These are phyloP conservation scores for Bilobella aurantiaca DNA, from an alignment of 1,140 invertebrate genomes.

Conservation along the genomic window DNA sequence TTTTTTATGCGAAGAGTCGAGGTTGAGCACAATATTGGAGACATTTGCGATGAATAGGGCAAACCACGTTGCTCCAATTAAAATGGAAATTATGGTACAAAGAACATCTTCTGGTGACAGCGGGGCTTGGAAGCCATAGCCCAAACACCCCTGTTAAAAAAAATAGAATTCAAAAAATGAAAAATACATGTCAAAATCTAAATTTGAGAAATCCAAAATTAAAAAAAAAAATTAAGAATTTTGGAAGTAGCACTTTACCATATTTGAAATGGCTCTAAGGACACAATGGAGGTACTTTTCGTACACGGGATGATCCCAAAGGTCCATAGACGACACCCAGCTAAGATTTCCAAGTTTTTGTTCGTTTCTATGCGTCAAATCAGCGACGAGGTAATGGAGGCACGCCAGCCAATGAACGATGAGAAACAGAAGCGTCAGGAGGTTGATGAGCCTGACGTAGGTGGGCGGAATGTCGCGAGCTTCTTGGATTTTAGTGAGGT, in stretches of 20 bases:
- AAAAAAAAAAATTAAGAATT: constrained; percentile 1
- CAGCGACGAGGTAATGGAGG: constrained; percentile 17
- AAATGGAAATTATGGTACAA: constrained; percentile 17
- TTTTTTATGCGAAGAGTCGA: constrained; percentile 13
- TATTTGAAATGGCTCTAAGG: constrained; percentile 17
- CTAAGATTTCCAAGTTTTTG: not conserved
- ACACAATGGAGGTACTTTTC: constrained; percentile 11
- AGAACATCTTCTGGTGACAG: constrained; percentile 11
- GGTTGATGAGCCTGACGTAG: constrained; percentile 15
- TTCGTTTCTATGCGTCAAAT: not conserved
- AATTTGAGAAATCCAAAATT: not conserved
- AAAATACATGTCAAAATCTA: not conserved
- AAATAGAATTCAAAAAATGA: not conserved
- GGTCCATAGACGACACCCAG: constrained; percentile 14
- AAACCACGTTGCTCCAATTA: constrained; percentile 17
- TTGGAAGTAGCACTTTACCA: not conserved
- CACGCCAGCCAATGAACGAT: constrained; percentile 11
- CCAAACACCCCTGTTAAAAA: constrained; percentile 9
- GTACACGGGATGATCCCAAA: constrained; percentile 15
- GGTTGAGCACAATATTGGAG: constrained; percentile 15
- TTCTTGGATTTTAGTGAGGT: constrained; percentile 13
- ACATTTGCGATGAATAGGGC: constrained; percentile 18
- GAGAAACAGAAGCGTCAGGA: constrained; percentile 12
- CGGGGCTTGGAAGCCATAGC: constrained; percentile 13
- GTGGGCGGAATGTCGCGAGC: constrained; percentile 1